phyloP scores from a whole-genome alignment of 2,113 vertebrate species.

The Athene cunicularia region DNA sequence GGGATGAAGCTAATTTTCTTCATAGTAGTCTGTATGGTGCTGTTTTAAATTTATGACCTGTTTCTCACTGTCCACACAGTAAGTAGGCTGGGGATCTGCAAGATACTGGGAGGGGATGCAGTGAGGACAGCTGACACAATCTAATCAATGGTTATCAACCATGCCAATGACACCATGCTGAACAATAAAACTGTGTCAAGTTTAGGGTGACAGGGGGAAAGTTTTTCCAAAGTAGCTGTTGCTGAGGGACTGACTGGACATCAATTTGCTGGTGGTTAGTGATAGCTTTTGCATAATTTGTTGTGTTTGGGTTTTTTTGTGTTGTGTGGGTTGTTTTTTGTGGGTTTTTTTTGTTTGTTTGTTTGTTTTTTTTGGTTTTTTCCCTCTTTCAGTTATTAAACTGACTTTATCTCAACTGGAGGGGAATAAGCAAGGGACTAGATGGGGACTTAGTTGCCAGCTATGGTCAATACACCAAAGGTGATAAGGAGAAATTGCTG shows the following conservation, averaged over 20 bases:
- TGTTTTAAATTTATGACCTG: neutral
- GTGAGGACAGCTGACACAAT: neutral
- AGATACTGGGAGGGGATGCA: neutral
- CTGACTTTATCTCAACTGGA: neutral
- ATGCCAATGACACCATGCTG: neutral
- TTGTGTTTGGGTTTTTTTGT: fast-evolving
- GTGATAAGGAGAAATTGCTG: neutral
- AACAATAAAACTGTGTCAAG: neutral
- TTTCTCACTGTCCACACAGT: neutral
- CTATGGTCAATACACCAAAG: neutral
- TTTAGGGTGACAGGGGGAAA: neutral
- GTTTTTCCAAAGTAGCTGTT: neutral
- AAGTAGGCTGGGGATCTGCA: neutral
- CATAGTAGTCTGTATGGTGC: neutral
- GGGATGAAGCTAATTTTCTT: neutral
- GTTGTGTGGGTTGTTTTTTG: too few species aligned
- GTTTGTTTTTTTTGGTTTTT: neutral
- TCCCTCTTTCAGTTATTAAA: neutral
- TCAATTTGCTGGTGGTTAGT: neutral
- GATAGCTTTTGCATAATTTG: neutral
- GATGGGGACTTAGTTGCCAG: neutral
- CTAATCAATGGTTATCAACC: neutral
- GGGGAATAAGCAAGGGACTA: neutral
- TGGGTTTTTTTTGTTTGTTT: too few species aligned
- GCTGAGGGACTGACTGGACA: neutral